These are phyloP conservation scores for Chlorocebus sabaeus DNA, from an alignment of 2,113 vertebrate genomes.

Conservation along the genomic window DNA sequence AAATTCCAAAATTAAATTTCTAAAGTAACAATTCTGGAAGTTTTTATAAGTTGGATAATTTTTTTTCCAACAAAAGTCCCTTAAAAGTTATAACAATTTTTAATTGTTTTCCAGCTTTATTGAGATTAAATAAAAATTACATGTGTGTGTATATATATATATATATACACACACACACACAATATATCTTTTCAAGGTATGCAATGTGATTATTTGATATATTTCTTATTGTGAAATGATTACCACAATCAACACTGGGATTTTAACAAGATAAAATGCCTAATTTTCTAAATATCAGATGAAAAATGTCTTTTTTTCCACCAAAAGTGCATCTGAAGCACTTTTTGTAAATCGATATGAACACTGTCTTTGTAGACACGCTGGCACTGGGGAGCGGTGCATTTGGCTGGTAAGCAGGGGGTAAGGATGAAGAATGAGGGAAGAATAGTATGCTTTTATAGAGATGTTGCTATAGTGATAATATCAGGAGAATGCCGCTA, in stretches of 20 bases:
- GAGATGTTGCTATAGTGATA: constrained; percentile 72
- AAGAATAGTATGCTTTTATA: constrained; percentile 37
- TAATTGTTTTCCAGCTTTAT: neutral
- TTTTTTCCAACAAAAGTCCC: neutral
- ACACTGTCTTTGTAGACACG: neutral
- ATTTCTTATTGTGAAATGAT: neutral
- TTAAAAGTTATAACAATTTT: neutral
- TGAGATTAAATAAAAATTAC: neutral
- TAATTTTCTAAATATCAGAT: neutral
- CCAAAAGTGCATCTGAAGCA: constrained; percentile 33
- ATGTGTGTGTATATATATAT: no score
- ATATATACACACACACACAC: no score
- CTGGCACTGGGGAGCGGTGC: neutral
- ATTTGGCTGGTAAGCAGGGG: constrained; percentile 47
- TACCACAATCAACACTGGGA: neutral
- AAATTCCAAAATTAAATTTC: constrained; percentile 4
- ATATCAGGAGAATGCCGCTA: constrained; percentile 10
- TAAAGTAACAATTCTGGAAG: neutral
- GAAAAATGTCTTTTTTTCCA: neutral
- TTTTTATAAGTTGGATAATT: neutral
- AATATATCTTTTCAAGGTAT: neutral
- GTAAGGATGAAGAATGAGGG: constrained; percentile 7
- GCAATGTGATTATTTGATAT: neutral
- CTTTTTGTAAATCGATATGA: constrained; percentile 20
- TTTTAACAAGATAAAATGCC: neutral